These are phyloP conservation scores for Ceyx melanurus DNA, from an alignment of 2,113 vertebrate species.

Conservation along the genomic window DNA sequence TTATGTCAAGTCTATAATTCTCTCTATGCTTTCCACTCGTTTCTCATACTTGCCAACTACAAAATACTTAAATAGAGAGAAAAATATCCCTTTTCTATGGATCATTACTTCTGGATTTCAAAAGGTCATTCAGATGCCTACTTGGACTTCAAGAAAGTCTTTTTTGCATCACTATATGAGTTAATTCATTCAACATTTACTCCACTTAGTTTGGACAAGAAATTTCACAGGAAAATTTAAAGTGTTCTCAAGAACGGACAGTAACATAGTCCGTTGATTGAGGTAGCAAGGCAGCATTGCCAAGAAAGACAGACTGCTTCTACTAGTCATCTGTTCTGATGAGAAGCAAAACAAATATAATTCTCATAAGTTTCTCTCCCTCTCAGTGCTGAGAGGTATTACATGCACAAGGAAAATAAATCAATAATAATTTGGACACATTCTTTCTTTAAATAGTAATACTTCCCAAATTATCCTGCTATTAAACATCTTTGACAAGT, in stretches of 20 bases:
- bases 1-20: background rate
- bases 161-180: background rate
- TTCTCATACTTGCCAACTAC: background rate
- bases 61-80: fast-evolving
- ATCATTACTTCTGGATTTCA: background rate
- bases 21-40: background rate
- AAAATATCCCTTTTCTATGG: background rate
- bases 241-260: background rate
- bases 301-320: background rate
- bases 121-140: background rate
- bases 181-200: background rate
- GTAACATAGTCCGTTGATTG: background rate
- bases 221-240: background rate
- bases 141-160: background rate
- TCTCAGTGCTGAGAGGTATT: background rate
- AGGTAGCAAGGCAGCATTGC: background rate
- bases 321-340: background rate
- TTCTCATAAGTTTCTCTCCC: background rate
- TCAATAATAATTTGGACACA: background rate
- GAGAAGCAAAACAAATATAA: background rate
- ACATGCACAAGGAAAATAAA: background rate
- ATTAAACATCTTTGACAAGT: background rate
- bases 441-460: background rate
- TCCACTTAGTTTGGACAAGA: background rate
- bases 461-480: background rate